These are phyloP conservation scores for Girardinichthys multiradiatus DNA, from an alignment of 2,113 vertebrate genomes.

Conservation along the genomic window DNA sequence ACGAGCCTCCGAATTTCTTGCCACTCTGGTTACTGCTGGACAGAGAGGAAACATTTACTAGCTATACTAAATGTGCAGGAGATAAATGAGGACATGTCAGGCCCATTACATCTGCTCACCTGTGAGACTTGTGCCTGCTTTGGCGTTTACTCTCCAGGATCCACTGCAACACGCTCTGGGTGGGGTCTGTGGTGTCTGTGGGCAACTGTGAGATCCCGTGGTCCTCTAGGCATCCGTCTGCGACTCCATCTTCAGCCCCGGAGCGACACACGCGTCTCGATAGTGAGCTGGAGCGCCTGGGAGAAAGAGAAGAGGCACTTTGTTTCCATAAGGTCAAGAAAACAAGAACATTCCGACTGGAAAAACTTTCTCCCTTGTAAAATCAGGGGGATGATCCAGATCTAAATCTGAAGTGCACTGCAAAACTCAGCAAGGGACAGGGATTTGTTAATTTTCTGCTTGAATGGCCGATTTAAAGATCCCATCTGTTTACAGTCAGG, in stretches of 20 bases:
- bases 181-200: constrained; percentile 84
- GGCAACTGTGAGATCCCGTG: constrained; percentile 81
- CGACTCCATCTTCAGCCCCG: constrained; percentile 73
- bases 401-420: too few relatives aligned
- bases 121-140: constrained; percentile 89
- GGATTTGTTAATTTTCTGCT: too few relatives aligned
- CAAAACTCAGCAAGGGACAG: too few relatives aligned
- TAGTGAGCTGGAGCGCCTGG: constrained; percentile 80
- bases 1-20: constrained; percentile 84
- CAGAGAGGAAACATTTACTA: not conserved
- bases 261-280: constrained; percentile 81
- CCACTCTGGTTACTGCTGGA: constrained; percentile 83
- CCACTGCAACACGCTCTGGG: constrained; percentile 94
- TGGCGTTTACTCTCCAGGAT: constrained; percentile 92
- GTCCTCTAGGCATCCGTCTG: constrained; percentile 78
- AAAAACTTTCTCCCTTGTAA: too few relatives aligned
- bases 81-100: too few relatives aligned
- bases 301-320: constrained; percentile 4
- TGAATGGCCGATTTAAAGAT: too few relatives aligned
- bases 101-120: constrained; percentile 73
- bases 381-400: too few relatives aligned
- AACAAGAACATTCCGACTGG: too few relatives aligned
- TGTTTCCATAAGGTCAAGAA: too few relatives aligned
- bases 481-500: too few relatives aligned
- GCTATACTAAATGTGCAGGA: not conserved